Evolutionary conservation across 2,113 vertebrate species (phyloP).

Genomic region (Narcine bancroftii): DNA sequence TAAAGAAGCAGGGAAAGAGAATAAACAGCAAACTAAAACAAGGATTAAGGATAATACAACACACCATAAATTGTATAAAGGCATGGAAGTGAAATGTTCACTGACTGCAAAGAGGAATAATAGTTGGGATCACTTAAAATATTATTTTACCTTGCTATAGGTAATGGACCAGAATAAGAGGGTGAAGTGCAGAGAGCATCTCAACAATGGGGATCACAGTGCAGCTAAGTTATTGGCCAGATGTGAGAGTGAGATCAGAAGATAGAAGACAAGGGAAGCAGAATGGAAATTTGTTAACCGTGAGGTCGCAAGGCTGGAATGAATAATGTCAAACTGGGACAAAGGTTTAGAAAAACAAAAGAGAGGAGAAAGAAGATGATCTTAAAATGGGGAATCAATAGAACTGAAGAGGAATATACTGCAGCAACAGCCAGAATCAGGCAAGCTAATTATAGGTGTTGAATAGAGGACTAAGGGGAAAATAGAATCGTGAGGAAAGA

Average conservation of each 20-base stretch:
- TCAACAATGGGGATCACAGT: background rate
- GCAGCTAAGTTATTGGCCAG: background rate
- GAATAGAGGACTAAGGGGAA: background rate
- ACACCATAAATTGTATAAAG: no score
- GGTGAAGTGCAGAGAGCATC: background rate
- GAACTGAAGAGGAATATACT: background rate
- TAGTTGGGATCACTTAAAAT: no score
- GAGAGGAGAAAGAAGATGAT: no score
- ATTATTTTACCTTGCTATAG: background rate
- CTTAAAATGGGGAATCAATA: background rate
- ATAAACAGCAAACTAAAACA: no score
- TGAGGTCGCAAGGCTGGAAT: background rate
- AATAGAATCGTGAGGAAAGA: background rate
- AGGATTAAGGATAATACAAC: no score
- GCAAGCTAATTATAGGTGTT: background rate
- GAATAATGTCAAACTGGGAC: background rate
- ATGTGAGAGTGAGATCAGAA: background rate
- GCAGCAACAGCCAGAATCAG: background rate
- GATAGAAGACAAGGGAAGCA: background rate
- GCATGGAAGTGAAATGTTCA: no score
- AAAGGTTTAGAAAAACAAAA: background rate
- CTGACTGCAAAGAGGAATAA: no score
- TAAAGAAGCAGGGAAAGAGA: no score
- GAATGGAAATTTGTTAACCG: background rate
- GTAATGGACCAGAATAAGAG: background rate